Evolutionary conservation across 1,140 invertebrate genomes (phyloP).

Genomic region (Atta texana): DNA sequence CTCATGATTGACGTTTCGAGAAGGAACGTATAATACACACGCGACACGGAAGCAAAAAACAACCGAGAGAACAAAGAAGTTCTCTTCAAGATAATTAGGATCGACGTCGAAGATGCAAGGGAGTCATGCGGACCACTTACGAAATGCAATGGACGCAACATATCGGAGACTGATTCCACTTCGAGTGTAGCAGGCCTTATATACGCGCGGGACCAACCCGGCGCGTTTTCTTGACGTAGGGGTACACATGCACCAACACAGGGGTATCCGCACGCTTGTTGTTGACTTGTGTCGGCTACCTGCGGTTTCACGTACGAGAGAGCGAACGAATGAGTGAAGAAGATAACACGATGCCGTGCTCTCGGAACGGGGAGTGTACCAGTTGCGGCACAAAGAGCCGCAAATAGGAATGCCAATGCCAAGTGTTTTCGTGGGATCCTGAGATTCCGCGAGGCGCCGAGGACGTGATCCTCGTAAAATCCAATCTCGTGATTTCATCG

Average conservation of each 20-base stretch:
- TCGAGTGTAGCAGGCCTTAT: constrained; percentile 48
- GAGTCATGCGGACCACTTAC: constrained; percentile 35
- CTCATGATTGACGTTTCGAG: background rate
- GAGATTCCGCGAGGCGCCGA: constrained; percentile 23
- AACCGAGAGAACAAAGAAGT: background rate
- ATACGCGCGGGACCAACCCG: constrained; percentile 21
- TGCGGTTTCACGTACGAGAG: background rate
- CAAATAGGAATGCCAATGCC: constrained; percentile 30
- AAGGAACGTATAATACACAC: background rate
- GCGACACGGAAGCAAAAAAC: background rate
- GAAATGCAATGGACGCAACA: constrained; percentile 62
- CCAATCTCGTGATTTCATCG: background rate
- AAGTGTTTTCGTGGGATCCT: constrained; percentile 32
- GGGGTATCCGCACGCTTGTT: background rate
- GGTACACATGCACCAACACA: constrained; percentile 33
- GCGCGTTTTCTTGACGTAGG: constrained; percentile 1
- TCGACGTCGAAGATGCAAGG: background rate
- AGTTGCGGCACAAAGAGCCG: constrained; percentile 38
- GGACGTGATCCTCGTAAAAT: constrained; percentile 49
- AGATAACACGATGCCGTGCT: background rate
- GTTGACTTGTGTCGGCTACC: background rate
- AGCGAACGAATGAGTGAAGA: background rate
- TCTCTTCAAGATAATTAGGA: background rate
- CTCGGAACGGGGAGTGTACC: background rate
- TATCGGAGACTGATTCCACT: constrained; percentile 57